phyloP scores from a whole-genome alignment of 2,797 vertebrate genomes.

The Hafferia zeledoni region DNA sequence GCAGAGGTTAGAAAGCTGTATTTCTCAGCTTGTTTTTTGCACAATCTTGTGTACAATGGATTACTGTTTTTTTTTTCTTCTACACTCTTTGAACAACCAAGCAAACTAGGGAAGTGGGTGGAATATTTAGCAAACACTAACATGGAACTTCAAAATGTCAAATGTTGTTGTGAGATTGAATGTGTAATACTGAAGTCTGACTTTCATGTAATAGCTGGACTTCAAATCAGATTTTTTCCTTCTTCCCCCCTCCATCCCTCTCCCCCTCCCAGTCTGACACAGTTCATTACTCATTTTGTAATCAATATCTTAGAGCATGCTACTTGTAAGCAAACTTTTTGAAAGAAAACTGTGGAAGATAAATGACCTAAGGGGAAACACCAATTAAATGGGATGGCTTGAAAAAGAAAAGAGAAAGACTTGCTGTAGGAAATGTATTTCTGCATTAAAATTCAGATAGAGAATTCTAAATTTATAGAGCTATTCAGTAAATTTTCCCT shows the following conservation, averaged over 20 bases:
- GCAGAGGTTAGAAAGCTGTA: neutral
- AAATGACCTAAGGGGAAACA: neutral
- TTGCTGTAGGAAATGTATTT: neutral
- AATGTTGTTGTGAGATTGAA: neutral
- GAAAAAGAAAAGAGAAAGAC: neutral
- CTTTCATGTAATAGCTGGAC: neutral
- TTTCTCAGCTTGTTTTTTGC: neutral
- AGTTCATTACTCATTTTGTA: constrained; percentile 24
- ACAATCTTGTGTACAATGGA: neutral
- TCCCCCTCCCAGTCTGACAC: neutral
- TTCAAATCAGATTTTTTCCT: neutral
- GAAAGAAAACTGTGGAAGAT: constrained; percentile 6
- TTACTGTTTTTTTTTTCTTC: neutral
- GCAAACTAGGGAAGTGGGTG: neutral
- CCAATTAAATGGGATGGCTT: neutral
- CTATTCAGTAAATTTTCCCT: neutral
- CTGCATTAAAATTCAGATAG: neutral
- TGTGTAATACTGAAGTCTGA: neutral
- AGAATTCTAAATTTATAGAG: neutral
- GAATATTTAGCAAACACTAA: neutral
- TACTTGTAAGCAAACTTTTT: neutral
- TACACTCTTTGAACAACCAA: neutral
- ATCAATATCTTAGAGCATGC: neutral
- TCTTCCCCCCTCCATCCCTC: neutral
- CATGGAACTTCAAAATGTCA: neutral